A percentile compares a stretch with the other conserved stretches of the same genome.
These are phyloP conservation scores for Brachionus koreanus DNA, from an alignment of 1,140 invertebrate species.

Conservation along the genomic window DNA sequence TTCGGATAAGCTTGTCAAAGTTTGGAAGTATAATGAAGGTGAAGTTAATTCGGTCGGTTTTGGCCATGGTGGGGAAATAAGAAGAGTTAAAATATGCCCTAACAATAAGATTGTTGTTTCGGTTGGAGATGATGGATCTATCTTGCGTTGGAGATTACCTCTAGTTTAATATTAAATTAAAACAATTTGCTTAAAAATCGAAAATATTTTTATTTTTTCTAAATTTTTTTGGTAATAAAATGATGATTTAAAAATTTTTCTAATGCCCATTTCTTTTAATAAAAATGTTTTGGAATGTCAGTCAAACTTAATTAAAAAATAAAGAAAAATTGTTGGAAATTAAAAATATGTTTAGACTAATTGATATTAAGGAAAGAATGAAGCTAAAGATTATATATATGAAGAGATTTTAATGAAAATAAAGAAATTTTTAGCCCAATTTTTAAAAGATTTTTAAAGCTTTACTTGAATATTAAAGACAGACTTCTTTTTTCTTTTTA, in stretches of 20 bases:
- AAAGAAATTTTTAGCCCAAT: no score
- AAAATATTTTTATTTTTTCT: not conserved
- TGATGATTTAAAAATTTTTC: no score
- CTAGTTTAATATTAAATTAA: not conserved
- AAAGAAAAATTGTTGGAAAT: no score
- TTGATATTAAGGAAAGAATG: no score
- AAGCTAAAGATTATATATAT: no score
- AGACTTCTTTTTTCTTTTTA: no score
- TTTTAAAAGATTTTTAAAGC: no score
- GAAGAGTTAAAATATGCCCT: conserved; percentile 70
- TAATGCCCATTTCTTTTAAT: not conserved
- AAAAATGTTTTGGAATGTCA: no score
- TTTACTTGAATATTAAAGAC: no score
- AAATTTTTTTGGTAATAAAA: not conserved
- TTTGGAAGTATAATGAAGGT: conserved; percentile 77
- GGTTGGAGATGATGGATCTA: conserved; percentile 72
- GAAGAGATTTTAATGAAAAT: no score
- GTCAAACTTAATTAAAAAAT: no score
- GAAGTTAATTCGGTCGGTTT: conserved; percentile 70
- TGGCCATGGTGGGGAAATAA: conserved; percentile 75
- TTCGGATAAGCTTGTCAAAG: conserved; percentile 79
- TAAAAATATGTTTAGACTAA: no score
- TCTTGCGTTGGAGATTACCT: conserved; percentile 76
- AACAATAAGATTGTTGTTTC: conserved; percentile 68
- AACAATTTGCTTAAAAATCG: not conserved